These are phyloP conservation scores for Acanthopagrus latus DNA, from an alignment of 2,797 vertebrate species.

Conservation along the genomic window DNA sequence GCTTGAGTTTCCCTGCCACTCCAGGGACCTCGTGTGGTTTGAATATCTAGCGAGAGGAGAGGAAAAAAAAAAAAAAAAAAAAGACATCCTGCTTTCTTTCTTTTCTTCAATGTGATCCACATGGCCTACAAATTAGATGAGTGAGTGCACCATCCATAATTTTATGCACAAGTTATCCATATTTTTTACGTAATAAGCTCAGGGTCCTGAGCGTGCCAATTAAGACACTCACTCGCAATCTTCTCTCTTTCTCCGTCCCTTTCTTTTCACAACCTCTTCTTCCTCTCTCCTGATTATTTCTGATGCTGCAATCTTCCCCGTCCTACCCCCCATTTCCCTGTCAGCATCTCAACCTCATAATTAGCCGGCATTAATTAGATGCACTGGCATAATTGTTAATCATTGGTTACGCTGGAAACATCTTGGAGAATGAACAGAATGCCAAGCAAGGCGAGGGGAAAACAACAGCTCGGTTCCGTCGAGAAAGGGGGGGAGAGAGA, in stretches of 20 bases:
- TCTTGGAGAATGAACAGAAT: slow-evolving; percentile 83
- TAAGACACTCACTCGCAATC: slow-evolving; percentile 73
- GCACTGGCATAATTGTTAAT: slow-evolving; percentile 88
- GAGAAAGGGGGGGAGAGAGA: slow-evolving; percentile 17
- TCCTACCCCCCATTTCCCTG: slow-evolving; percentile 62
- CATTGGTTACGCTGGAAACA: slow-evolving; percentile 85
- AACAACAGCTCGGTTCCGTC: slow-evolving; percentile 53
- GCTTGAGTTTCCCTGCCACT: slow-evolving; percentile 57
- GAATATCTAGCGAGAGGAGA: slow-evolving; percentile 36
- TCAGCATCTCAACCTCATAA: slow-evolving; percentile 86
- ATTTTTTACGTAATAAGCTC: slow-evolving; percentile 75
- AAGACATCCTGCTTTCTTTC: slow-evolving; percentile 19
- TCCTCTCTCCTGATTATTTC: slow-evolving; percentile 77
- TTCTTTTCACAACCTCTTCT: slow-evolving; percentile 50
- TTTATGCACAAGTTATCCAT: slow-evolving; percentile 69
- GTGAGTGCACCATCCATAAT: slow-evolving; percentile 61
- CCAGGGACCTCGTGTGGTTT: slow-evolving; percentile 51
- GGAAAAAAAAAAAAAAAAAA: slow-evolving; percentile 38
- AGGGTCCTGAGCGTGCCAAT: slow-evolving; percentile 73
- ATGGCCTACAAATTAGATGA: slow-evolving; percentile 69
- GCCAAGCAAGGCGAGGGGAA: slow-evolving; percentile 75
- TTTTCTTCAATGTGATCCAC: slow-evolving; percentile 39
- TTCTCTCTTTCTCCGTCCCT: slow-evolving; percentile 54
- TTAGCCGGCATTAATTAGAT: slow-evolving; percentile 87
- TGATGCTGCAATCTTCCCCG: slow-evolving; percentile 67